Evolutionary conservation across 37 sponge, comb jelly and placozoan genomes (phyloP).

Genomic region (Cladorhizidae sp.): DNA sequence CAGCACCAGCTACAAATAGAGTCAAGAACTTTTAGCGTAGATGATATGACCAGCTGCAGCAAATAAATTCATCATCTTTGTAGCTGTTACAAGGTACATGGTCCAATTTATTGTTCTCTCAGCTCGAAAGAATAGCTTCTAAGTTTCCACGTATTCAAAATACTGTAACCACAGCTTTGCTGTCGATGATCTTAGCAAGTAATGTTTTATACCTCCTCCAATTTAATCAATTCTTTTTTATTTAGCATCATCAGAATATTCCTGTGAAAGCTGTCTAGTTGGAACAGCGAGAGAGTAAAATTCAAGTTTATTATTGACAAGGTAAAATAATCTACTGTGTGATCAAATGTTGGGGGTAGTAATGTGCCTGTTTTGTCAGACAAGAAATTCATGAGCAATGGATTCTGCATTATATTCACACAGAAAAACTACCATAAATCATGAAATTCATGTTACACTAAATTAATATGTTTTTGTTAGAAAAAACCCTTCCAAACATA

Average conservation of each 20-base stretch:
- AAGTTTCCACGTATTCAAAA: constrained; percentile 30
- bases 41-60: constrained; percentile 41
- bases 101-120: constrained; percentile 44
- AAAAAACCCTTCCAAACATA: too few relatives aligned
- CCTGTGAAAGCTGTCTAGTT: too few relatives aligned
- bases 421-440: too few relatives aligned
- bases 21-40: constrained; percentile 36
- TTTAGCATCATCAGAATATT: background rate
- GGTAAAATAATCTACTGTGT: too few relatives aligned
- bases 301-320: too few relatives aligned
- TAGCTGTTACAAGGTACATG: constrained; percentile 20
- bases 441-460: too few relatives aligned
- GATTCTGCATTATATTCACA: too few relatives aligned
- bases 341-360: too few relatives aligned
- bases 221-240: background rate
- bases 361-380: too few relatives aligned
- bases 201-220: constrained; percentile 10
- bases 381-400: too few relatives aligned
- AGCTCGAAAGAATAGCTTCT: constrained; percentile 44
- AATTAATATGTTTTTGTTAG: too few relatives aligned
- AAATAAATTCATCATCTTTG: constrained; percentile 35
- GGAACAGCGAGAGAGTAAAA: too few relatives aligned
- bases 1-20: constrained; percentile 43
- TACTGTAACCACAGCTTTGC: constrained; percentile 36
- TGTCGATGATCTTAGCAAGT: constrained; percentile 19